A percentile compares a stretch with the other conserved stretches of the same genome.
These are phyloP conservation scores for Suillia variegata DNA, from an alignment of 2,888 invertebrate species.

Conservation along the genomic window DNA sequence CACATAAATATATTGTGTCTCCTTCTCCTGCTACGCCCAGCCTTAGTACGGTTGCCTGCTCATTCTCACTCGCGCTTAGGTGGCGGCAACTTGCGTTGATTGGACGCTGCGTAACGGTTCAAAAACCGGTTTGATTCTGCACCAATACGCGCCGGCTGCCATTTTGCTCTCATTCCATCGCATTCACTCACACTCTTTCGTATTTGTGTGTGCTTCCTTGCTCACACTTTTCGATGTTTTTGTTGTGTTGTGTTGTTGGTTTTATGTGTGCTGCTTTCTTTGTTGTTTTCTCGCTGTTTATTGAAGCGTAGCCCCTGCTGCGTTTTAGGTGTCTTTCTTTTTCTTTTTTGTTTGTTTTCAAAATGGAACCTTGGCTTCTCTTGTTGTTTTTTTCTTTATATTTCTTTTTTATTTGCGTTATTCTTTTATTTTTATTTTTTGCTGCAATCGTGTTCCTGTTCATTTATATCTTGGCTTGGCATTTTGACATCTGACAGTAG, in stretches of 20 bases:
- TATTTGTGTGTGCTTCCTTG: too few species aligned
- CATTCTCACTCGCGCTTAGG: background rate
- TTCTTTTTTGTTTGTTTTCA: slow-evolving; percentile 10
- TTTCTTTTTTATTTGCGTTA: background rate
- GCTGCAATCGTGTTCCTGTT: slow-evolving; percentile 13
- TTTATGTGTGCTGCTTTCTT: background rate
- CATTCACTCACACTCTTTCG: slow-evolving; percentile 20
- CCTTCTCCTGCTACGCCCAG: too few species aligned
- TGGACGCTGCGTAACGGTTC: slow-evolving; percentile 24
- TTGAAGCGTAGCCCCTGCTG: too few species aligned
- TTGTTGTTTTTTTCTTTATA: slow-evolving; percentile 7
- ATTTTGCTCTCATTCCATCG: slow-evolving; percentile 11
- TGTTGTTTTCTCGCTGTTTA: background rate
- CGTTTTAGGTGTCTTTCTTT: too few species aligned
- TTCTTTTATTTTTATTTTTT: slow-evolving; percentile 10
- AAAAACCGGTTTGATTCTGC: slow-evolving; percentile 19
- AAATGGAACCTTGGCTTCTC: slow-evolving; percentile 10
- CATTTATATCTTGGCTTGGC: slow-evolving; percentile 23
- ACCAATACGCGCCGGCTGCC: background rate
- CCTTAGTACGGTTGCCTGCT: background rate
- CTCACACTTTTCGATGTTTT: slow-evolving; percentile 1
- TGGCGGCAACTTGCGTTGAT: slow-evolving; percentile 11
- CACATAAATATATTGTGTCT: too few species aligned
- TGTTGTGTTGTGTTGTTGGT: background rate
- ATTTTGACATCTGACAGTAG: slow-evolving; percentile 24